Conservation (phyloP, 2,888 invertebrate genomes). For the Cryptosula pallasiana region DNA sequence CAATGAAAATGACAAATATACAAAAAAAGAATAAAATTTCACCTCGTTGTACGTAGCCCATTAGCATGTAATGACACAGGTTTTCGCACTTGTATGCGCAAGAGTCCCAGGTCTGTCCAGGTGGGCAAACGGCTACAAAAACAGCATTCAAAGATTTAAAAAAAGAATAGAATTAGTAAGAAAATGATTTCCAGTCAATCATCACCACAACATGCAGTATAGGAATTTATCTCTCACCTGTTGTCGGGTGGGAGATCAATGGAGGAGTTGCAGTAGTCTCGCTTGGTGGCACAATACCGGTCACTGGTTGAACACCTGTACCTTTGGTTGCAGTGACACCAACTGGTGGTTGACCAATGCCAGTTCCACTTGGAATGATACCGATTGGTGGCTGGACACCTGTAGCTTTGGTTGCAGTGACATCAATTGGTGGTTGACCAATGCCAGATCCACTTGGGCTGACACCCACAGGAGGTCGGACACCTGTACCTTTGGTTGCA, state of each 20-base stretch:
- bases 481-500: background rate
- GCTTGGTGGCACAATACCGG: background rate
- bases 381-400: background rate
- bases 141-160: background rate
- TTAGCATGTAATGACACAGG: slow-evolving; percentile 65
- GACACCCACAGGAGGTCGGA: background rate
- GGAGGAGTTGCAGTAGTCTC: background rate
- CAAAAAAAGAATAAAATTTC: background rate
- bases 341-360: background rate
- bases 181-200: no score
- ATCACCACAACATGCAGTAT: no score
- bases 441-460: background rate
- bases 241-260: background rate
- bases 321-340: background rate
- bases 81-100: slow-evolving; percentile 71
- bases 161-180: background rate
- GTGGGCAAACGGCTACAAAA: slow-evolving; percentile 39
- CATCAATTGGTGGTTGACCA: background rate
- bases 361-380: background rate
- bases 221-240: background rate
- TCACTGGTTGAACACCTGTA: background rate
- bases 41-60: slow-evolving; percentile 36
- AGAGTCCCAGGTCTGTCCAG: slow-evolving; percentile 56
- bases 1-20: background rate
- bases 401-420: background rate